Evolutionary conservation across 2,113 vertebrate genomes (phyloP).

Genomic region (Mellivora capensis): DNA sequence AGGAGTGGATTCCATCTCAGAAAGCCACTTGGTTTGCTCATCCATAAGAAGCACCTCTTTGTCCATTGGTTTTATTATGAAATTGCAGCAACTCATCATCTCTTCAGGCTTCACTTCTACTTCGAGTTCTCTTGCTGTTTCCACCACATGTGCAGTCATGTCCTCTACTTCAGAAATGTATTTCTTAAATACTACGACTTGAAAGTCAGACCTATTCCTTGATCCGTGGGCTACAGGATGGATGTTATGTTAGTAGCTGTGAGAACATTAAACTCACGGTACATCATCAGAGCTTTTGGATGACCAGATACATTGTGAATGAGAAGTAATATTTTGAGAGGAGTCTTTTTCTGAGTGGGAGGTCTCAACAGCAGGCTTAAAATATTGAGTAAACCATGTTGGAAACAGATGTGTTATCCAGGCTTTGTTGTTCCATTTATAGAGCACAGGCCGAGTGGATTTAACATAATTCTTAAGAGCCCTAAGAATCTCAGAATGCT

Average conservation of each 20-base stretch:
- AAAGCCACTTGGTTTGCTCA: not conserved
- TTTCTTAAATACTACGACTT: not conserved
- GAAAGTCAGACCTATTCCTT: not conserved
- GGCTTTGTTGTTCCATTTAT: not conserved
- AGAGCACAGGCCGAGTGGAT: not conserved
- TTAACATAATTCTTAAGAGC: not conserved
- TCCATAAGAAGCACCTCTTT: not conserved
- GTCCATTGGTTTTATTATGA: not conserved
- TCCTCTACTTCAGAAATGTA: not conserved
- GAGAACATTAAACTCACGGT: not conserved
- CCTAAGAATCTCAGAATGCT: not conserved
- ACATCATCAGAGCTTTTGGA: not conserved
- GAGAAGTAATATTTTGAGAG: not conserved
- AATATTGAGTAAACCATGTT: not conserved
- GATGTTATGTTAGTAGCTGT: not conserved
- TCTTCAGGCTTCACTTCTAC: not conserved
- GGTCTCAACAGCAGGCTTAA: not conserved
- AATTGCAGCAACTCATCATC: not conserved
- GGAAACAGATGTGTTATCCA: not conserved
- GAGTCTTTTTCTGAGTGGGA: not conserved
- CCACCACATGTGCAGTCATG: not conserved
- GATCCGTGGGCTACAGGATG: not conserved
- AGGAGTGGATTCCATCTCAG: not conserved
- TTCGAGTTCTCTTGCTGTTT: not conserved
- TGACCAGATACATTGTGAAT: not conserved